These are phyloP conservation scores for Monochamus alternatus DNA, from an alignment of 2,888 invertebrate species.

Conservation along the genomic window DNA sequence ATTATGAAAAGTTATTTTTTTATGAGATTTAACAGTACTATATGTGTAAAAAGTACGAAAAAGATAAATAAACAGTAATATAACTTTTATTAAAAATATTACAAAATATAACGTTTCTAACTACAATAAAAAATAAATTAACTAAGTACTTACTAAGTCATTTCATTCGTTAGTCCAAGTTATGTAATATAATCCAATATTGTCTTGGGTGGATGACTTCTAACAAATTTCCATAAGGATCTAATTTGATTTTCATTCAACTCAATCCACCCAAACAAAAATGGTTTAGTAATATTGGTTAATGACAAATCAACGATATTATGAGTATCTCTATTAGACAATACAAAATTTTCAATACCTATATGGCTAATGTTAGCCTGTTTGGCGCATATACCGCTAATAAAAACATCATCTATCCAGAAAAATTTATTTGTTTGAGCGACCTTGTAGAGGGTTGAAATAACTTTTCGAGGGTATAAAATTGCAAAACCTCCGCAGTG, in stretches of 20 bases:
- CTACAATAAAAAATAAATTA: neutral
- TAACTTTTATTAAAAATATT: too few species aligned
- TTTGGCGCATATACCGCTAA: slow-evolving; percentile 77
- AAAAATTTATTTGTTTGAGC: slow-evolving; percentile 76
- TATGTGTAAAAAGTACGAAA: too few species aligned
- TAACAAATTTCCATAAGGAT: slow-evolving; percentile 33
- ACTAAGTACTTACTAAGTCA: neutral
- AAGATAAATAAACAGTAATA: too few species aligned
- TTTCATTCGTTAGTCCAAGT: too few species aligned
- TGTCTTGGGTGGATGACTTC: slow-evolving; percentile 15
- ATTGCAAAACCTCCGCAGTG: slow-evolving; percentile 80
- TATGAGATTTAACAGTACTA: too few species aligned
- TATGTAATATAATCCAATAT: slow-evolving; percentile 18
- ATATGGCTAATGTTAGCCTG: slow-evolving; percentile 31
- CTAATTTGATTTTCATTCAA: slow-evolving; percentile 33
- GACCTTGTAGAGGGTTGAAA: slow-evolving; percentile 72
- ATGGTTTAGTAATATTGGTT: slow-evolving; percentile 33
- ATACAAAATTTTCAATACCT: slow-evolving; percentile 32
- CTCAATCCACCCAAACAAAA: slow-evolving; percentile 31
- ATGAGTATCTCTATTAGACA: slow-evolving; percentile 18
- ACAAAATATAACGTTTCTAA: too few species aligned
- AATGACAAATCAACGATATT: slow-evolving; percentile 32
- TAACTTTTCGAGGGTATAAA: slow-evolving; percentile 59
- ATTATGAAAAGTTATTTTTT: too few species aligned
- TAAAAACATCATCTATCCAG: slow-evolving; percentile 83